phyloP scores from a whole-genome alignment of 23 tunicate genomes.

The Phallusia fumigata region DNA sequence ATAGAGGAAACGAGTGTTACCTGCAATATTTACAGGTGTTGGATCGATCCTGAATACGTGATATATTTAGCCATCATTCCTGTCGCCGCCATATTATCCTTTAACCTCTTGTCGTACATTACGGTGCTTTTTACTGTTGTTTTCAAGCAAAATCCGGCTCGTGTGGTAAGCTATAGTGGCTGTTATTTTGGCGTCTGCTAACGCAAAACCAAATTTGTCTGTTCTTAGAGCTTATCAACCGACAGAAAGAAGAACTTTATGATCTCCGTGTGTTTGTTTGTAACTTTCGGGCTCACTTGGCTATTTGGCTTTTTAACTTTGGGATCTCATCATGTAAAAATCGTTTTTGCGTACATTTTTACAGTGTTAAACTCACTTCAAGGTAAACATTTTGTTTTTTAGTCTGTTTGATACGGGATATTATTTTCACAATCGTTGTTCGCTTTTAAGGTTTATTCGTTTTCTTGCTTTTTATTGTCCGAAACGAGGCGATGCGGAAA shows the following conservation, averaged over 20 bases:
- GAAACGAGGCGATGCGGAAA: slow-evolving; percentile 27
- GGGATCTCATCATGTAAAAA: not conserved
- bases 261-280: slow-evolving; percentile 17
- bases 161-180: not conserved
- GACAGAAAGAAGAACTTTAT: slow-evolving; percentile 14
- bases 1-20: too few relatives aligned
- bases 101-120: not conserved
- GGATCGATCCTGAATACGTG: slow-evolving; percentile 4
- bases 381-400: slow-evolving; percentile 8
- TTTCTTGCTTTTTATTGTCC: slow-evolving; percentile 34
- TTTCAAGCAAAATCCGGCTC: not conserved
- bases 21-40: slow-evolving; percentile 6
- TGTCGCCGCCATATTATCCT: not conserved
- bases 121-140: not conserved
- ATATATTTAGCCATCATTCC: slow-evolving; percentile 5
- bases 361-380: slow-evolving; percentile 51
- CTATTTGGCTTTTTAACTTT: slow-evolving; percentile 42
- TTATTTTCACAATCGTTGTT: not conserved
- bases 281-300: slow-evolving; percentile 47
- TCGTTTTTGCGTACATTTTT: slow-evolving; percentile 57
- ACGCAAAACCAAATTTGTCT: not conserved
- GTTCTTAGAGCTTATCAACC: not conserved
- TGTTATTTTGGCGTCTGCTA: not conserved
- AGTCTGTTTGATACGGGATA: not conserved
- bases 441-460: slow-evolving; percentile 25